Evolutionary conservation across 2,888 invertebrate genomes (phyloP), one percentile per base, ranked within the genome.

Genomic region (Elegia similella): DNA sequence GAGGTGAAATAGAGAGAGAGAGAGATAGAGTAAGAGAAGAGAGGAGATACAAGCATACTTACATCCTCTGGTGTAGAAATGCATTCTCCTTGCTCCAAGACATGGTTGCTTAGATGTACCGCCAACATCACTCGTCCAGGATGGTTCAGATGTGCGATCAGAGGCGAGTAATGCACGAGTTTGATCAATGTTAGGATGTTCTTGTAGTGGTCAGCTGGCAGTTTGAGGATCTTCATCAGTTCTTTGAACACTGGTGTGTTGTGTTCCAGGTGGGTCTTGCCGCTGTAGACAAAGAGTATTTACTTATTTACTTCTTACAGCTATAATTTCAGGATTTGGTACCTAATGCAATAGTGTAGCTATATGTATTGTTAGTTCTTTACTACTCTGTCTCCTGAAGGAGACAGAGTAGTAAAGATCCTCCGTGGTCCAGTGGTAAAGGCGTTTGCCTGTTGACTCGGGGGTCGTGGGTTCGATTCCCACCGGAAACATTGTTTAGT

Each of bases 141-240:
- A 74, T 96, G 97, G 86, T 98, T 98, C 76, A 99, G 95, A 77
- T 96, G 96, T 47, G 95, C 69, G 62, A 98, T 93, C 44, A 99
- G 92, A 0, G 96, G 95, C 7, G 96, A 95, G 77, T 97, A 99
- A 88, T 98, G 95, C 72, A 96, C 95, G 63, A 99, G 89, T 73
- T 96, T 94, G 58, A 98, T 93, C 13, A 99, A 94, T 0, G 96
- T 96, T 48, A 99, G 92, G 12, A 98, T 94, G 82, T 98, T 96
- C 82, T 97, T 97, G 88, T 99, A 99, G 75, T 96, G 96, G 79
- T 99, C 98, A 1, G 99, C 94, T 0, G 99, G 99, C 48, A 99
- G 96, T 82, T 98, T 97, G 75, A 99, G 93, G 59, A 99, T 93
- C 75, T 98, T 96, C 75, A 97, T 96, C 62, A 99, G 91, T 80